A percentile compares a stretch with the other conserved stretches of the same genome.
phyloP scores from a whole-genome alignment of 2,888 invertebrate genomes.

The Andrena haemorrhoa region DNA sequence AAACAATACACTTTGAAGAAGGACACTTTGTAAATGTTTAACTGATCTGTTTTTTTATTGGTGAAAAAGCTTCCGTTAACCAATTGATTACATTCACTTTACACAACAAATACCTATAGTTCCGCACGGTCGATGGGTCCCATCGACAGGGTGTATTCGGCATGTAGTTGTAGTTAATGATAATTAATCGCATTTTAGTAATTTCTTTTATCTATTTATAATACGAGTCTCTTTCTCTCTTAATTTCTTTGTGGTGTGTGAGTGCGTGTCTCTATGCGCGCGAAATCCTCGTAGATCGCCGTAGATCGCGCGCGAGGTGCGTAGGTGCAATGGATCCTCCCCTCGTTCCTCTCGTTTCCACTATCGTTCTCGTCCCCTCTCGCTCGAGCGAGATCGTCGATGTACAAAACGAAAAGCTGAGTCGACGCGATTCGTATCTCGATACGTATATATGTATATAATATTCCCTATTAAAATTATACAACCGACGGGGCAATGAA shows the following conservation, averaged over 20 bases:
- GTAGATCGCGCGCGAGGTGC: slow-evolving; percentile 29
- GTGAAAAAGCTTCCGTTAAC: slow-evolving; percentile 82
- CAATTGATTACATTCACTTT: slow-evolving; percentile 81
- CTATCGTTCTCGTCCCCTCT: slow-evolving; percentile 12
- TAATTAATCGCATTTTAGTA: slow-evolving; percentile 50
- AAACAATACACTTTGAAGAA: slow-evolving; percentile 41
- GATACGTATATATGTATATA: slow-evolving; percentile 48
- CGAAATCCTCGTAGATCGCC: slow-evolving; percentile 31
- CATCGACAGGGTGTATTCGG: slow-evolving; percentile 59
- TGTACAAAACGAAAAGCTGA: slow-evolving; percentile 38
- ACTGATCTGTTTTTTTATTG: slow-evolving; percentile 78
- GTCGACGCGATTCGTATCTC: slow-evolving; percentile 15
- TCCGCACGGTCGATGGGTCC: slow-evolving; percentile 64
- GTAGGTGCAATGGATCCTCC: slow-evolving; percentile 21
- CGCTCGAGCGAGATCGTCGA: slow-evolving; percentile 33
- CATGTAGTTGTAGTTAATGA: slow-evolving; percentile 45
- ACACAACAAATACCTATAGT: slow-evolving; percentile 72
- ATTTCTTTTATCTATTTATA: slow-evolving; percentile 29
- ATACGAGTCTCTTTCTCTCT: slow-evolving; percentile 61
- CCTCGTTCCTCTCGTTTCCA: slow-evolving; percentile 5
- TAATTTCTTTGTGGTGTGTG: slow-evolving; percentile 45
- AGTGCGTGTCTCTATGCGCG: slow-evolving; percentile 34
- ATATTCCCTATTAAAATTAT: slow-evolving; percentile 42
- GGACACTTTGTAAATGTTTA: slow-evolving; percentile 72
- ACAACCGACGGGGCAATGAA: slow-evolving; percentile 19